Evolutionary conservation across 2,113 vertebrate species (phyloP), one percentile per base, ranked within the genome.

Genomic region (Chlamydotis undulata): DNA sequence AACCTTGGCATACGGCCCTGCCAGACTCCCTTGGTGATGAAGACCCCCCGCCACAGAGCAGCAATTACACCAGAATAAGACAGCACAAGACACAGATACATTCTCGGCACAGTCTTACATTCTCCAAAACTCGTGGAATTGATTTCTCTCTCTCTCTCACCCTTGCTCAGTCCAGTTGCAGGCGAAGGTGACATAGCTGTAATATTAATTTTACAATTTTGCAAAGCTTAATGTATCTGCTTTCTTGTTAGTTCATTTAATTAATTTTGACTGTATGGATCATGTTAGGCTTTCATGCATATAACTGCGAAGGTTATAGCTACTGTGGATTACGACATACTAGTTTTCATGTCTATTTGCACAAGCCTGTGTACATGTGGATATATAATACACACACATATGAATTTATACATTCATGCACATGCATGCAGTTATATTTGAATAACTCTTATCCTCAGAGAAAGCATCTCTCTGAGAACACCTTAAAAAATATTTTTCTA

Each of bases 141-240:
- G 98, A 97, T 98, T 91, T 98, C 98, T 98, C 97, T 98, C 79
- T 98, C 98, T 98, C 98, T 98, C 77, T 98, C 98, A 96, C 98
- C 98, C 98, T 98, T 98, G 98, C 98, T 98, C 98, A 98, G 94
- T 98, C 98, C 98, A 95, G 98, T 97, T 83, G 98, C 97, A 98
- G 98, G 97, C 93, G 98, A 98, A 98, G 98, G 98, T 98, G 98
- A 98, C 98, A 98, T 98, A 97, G 98, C 98, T 98, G 98, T 55
- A 98, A 98, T 95, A 98, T 98, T 97, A 98, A 98, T 98, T 98
- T 98, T 97, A 98, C 94, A 98, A 6, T 98, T 98, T 98, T 98
- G 97, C 97, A 98, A 97, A 97, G 94, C 97, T 97, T 97, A 97
- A 97, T 71, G 85, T 47, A 96, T 89, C 81, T 92, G 83, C 81